Evolutionary conservation across 2,797 vertebrate genomes (phyloP).

Genomic region (Dallia pectoralis): DNA sequence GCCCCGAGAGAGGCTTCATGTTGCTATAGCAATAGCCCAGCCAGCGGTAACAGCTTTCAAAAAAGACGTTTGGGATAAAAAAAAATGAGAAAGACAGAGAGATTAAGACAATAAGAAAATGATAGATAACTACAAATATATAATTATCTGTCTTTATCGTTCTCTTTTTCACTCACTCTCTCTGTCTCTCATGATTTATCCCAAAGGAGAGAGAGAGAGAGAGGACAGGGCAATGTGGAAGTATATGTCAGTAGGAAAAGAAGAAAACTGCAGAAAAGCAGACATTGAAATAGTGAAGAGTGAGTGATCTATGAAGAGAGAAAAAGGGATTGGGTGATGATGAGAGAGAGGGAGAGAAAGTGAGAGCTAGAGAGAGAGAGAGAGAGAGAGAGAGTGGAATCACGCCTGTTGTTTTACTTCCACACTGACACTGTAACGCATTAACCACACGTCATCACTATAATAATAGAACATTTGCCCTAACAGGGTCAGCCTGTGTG

Average conservation of each 20-base stretch:
- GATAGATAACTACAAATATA: too few species aligned
- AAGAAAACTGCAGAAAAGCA: too few species aligned
- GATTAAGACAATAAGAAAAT: constrained; percentile 6
- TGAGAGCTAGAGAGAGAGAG: constrained; percentile 1
- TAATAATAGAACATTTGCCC: constrained; percentile 39
- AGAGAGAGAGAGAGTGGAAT: background rate
- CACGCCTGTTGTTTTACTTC: constrained; percentile 8
- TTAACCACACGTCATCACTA: constrained; percentile 31
- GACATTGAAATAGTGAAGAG: background rate
- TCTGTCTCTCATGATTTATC: too few species aligned
- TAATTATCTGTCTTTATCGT: too few species aligned
- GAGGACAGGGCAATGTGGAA: too few species aligned
- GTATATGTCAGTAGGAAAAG: too few species aligned
- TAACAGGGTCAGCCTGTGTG: constrained; percentile 17
- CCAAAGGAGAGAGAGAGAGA: too few species aligned
- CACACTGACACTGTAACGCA: constrained; percentile 12
- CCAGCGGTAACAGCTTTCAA: constrained; percentile 49
- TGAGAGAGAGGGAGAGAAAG: too few species aligned
- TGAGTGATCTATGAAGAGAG: constrained; percentile 1
- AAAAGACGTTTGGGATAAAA: constrained; percentile 29
- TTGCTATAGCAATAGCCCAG: constrained; percentile 68
- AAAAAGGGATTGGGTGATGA: too few species aligned
- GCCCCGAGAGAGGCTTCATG: constrained; percentile 64
- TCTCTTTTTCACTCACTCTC: too few species aligned
- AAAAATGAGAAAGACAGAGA: background rate